Evolutionary conservation across 2,888 invertebrate species (phyloP).

Genomic region (Chouioia cunea): DNA sequence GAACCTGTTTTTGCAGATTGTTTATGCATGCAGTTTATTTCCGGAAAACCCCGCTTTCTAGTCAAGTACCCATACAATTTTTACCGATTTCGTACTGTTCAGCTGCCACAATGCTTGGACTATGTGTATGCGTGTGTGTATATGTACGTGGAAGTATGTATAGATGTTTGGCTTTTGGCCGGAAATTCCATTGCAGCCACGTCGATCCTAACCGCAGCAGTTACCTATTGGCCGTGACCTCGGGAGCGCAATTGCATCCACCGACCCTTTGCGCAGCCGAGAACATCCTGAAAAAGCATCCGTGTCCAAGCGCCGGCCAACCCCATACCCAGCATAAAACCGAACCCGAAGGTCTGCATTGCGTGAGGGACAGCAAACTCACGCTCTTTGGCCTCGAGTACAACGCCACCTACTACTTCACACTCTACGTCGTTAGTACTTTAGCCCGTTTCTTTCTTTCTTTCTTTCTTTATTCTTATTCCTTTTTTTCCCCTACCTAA

Average conservation of each 20-base stretch:
- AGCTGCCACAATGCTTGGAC: too few species aligned
- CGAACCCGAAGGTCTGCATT: conserved; percentile 65
- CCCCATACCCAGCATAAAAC: conserved; percentile 51
- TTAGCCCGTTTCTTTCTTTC: background rate
- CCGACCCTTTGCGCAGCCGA: conserved; percentile 65
- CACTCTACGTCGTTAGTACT: conserved; percentile 63
- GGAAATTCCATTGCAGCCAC: conserved; percentile 51
- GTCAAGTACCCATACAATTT: too few species aligned
- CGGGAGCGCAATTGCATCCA: conserved; percentile 61
- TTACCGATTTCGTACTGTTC: too few species aligned
- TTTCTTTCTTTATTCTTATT: background rate
- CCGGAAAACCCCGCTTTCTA: too few species aligned
- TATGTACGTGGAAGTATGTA: too few species aligned
- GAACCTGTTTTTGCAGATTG: too few species aligned
- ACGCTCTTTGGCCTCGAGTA: conserved; percentile 65
- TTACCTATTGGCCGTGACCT: conserved; percentile 66
- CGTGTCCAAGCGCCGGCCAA: conserved; percentile 42
- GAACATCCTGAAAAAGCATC: conserved; percentile 59
- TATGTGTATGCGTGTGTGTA: too few species aligned
- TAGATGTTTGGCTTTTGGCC: too few species aligned
- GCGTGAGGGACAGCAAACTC: conserved; percentile 63
- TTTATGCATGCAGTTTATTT: too few species aligned
- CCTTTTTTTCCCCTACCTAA: too few species aligned
- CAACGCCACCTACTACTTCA: conserved; percentile 66
- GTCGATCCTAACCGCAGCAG: conserved; percentile 63